Conservation (phyloP, 2,797 vertebrate genomes). For the Lophotriccus pileatus region DNA sequence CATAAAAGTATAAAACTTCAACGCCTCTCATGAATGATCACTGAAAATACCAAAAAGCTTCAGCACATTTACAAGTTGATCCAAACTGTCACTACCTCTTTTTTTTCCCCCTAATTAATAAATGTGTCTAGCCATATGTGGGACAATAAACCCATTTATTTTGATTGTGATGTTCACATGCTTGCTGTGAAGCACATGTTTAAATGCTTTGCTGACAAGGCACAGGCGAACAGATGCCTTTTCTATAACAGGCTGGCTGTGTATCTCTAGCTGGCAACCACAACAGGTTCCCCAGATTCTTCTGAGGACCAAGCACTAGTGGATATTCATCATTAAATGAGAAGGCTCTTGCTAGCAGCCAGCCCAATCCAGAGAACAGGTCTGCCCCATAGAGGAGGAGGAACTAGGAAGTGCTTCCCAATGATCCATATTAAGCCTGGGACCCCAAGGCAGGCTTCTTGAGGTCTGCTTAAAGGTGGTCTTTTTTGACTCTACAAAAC, state of each 20-base stretch:
- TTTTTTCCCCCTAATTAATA: conserved; percentile 19
- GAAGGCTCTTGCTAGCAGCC: neutral
- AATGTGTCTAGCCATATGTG: conserved; percentile 31
- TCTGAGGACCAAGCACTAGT: neutral
- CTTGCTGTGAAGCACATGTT: conserved; percentile 41
- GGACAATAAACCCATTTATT: conserved; percentile 48
- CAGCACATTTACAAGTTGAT: neutral
- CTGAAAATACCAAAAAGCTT: neutral
- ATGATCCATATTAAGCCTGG: neutral
- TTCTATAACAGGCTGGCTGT: neutral
- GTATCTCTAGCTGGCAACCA: neutral
- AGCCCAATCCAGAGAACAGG: neutral
- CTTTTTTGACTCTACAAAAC: neutral
- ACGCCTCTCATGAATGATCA: neutral
- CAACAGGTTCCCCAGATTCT: neutral
- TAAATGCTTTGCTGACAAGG: conserved; percentile 31
- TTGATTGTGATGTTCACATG: conserved; percentile 25
- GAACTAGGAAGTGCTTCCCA: neutral
- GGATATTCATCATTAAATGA: neutral
- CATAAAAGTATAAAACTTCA: neutral
- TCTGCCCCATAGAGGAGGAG: neutral
- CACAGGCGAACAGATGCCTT: conserved; percentile 37
- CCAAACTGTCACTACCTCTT: neutral
- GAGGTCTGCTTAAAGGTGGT: neutral
- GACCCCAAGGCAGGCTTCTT: neutral